Evolutionary conservation across 2,888 invertebrate genomes (phyloP).

Genomic region (Ptychoptera contaminata): DNA sequence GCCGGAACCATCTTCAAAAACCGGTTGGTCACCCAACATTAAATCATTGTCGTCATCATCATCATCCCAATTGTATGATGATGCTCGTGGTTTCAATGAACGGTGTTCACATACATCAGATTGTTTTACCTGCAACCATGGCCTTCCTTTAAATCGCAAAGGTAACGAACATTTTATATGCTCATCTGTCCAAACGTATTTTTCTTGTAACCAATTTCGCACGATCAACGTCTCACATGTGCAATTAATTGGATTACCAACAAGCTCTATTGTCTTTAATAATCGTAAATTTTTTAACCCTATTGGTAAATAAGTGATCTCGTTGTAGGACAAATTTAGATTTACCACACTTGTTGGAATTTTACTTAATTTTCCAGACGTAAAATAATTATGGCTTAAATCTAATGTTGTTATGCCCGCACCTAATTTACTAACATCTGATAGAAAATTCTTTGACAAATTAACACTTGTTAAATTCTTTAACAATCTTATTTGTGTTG

Average conservation of each 20-base stretch:
- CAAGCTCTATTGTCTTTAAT: slow-evolving; percentile 46
- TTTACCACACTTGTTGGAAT: slow-evolving; percentile 43
- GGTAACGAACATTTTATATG: slow-evolving; percentile 40
- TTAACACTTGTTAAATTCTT: slow-evolving; percentile 45
- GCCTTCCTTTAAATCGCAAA: slow-evolving; percentile 32
- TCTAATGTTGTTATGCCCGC: slow-evolving; percentile 42
- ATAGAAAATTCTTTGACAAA: slow-evolving; percentile 44
- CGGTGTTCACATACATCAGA: slow-evolving; percentile 36
- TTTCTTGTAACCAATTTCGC: slow-evolving; percentile 41
- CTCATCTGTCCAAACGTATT: slow-evolving; percentile 37
- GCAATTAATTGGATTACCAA: slow-evolving; percentile 53
- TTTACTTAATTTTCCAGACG: slow-evolving; percentile 34
- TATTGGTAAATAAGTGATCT: slow-evolving; percentile 40
- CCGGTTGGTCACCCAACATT: slow-evolving; percentile 48
- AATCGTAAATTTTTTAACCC: slow-evolving; percentile 38
- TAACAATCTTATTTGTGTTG: slow-evolving; percentile 39
- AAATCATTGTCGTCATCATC: slow-evolving; percentile 33
- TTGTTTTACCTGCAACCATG: slow-evolving; percentile 42
- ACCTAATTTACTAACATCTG: slow-evolving; percentile 40
- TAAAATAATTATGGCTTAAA: slow-evolving; percentile 43
- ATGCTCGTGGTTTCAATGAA: slow-evolving; percentile 12
- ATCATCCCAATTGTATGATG: slow-evolving; percentile 5
- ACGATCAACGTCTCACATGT: slow-evolving; percentile 49
- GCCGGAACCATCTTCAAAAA: slow-evolving; percentile 27
- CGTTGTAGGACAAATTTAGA: slow-evolving; percentile 45